These are phyloP conservation scores for Dastarcus helophoroides DNA, from an alignment of 2,888 invertebrate species.

Conservation along the genomic window DNA sequence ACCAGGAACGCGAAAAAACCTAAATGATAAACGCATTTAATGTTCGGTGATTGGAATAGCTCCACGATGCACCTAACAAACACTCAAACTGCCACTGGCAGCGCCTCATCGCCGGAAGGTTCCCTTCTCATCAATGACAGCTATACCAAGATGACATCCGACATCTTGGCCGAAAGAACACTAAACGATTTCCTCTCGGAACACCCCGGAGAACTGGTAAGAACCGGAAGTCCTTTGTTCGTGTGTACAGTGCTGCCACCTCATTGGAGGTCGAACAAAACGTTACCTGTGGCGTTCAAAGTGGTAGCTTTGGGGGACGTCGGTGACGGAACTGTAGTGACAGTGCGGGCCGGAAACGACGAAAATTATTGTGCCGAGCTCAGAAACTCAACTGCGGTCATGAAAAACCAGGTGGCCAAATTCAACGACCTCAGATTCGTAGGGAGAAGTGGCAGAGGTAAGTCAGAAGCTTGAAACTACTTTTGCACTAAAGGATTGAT, in stretches of 20 bases:
- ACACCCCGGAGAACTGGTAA: slow-evolving; percentile 83
- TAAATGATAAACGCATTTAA: slow-evolving; percentile 13
- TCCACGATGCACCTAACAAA: slow-evolving; percentile 39
- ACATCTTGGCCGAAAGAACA: slow-evolving; percentile 71
- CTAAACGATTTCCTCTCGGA: slow-evolving; percentile 76
- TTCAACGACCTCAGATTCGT: slow-evolving; percentile 97
- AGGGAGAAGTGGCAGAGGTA: slow-evolving; percentile 92
- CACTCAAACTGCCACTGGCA: slow-evolving; percentile 41
- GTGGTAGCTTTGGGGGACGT: slow-evolving; percentile 88
- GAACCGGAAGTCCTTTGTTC: slow-evolving; percentile 92
- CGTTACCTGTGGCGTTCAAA: slow-evolving; percentile 90
- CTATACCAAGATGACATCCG: slow-evolving; percentile 68
- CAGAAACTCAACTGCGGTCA: slow-evolving; percentile 83
- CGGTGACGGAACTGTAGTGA: slow-evolving; percentile 87
- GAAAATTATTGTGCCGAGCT: slow-evolving; percentile 94
- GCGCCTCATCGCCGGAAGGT: slow-evolving; percentile 59
- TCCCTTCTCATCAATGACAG: slow-evolving; percentile 63
- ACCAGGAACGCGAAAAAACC: too few relatives aligned
- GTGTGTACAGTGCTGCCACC: slow-evolving; percentile 85
- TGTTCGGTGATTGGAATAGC: slow-evolving; percentile 30
- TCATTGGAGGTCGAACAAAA: slow-evolving; percentile 97
- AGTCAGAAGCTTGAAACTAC: too few relatives aligned
- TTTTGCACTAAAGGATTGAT: too few relatives aligned
- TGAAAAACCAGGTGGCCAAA: slow-evolving; percentile 96
- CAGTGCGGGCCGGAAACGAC: slow-evolving; percentile 90